These are phyloP conservation scores for Trichomycterus rosablanca DNA, from an alignment of 2,113 vertebrate genomes.

Conservation along the genomic window DNA sequence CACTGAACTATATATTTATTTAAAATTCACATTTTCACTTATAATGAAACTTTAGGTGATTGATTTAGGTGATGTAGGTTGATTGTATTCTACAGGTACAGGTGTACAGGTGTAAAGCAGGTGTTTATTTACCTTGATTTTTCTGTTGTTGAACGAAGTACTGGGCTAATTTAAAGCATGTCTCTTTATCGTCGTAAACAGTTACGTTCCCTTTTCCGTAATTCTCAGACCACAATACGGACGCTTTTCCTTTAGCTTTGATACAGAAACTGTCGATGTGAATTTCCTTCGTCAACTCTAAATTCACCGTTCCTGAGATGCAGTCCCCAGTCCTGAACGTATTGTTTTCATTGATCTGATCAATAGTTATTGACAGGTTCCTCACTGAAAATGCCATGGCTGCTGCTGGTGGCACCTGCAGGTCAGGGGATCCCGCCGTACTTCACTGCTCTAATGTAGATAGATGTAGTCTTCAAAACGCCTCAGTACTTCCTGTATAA, in stretches of 20 bases:
- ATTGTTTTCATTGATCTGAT: conserved; percentile 43
- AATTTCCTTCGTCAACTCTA: conserved; percentile 58
- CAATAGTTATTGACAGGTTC: conserved; percentile 47
- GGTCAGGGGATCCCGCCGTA: not conserved
- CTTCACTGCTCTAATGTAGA: too few relatives aligned
- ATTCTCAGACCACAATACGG: conserved; percentile 54
- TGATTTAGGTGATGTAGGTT: too few relatives aligned
- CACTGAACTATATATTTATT: too few relatives aligned
- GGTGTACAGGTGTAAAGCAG: too few relatives aligned
- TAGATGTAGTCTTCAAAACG: too few relatives aligned
- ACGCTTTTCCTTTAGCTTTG: conserved; percentile 63
- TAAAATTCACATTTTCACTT: too few relatives aligned
- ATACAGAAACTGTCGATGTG: conserved; percentile 45
- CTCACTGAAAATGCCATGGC: conserved; percentile 53
- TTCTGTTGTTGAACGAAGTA: conserved; percentile 47
- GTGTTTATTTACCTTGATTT: conserved; percentile 29
- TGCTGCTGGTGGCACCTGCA: not conserved
- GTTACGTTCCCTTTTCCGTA: conserved; percentile 20
- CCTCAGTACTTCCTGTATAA: too few relatives aligned
- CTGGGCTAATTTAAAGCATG: conserved; percentile 57
- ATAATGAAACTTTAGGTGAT: too few relatives aligned
- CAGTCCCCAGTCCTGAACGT: conserved; percentile 54
- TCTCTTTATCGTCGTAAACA: conserved; percentile 57
- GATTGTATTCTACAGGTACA: too few relatives aligned
- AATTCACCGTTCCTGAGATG: conserved; percentile 49